Conservation (phyloP, 2,113 vertebrate genomes). For the Urocynchramus pylzowi region DNA sequence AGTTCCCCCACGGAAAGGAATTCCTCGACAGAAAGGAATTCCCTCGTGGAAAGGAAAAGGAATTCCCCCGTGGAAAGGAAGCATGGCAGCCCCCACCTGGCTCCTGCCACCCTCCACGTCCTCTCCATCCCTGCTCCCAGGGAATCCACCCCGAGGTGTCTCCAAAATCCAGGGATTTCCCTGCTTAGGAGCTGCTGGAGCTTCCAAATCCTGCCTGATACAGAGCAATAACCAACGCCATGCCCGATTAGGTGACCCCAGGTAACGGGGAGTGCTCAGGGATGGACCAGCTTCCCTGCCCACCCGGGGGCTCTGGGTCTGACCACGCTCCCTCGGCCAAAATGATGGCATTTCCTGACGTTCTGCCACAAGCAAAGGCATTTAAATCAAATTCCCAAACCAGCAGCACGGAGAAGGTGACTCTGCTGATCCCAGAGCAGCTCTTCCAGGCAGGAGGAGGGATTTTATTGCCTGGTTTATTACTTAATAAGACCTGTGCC, state of each 20-base stretch:
- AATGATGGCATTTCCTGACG: background rate
- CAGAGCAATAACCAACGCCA: conserved; percentile 69
- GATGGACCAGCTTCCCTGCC: conserved; percentile 70
- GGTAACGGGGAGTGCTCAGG: conserved; percentile 57
- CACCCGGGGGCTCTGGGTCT: conserved; percentile 71
- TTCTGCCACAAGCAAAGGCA: conserved; percentile 64
- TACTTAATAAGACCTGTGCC: background rate
- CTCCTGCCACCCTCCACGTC: background rate
- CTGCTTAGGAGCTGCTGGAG: conserved; percentile 67
- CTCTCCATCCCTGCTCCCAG: background rate
- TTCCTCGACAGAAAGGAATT: background rate
- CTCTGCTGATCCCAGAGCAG: background rate
- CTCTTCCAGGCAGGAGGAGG: background rate
- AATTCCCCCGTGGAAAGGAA: fast-evolving
- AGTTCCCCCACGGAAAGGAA: fast-evolving
- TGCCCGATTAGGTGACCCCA: conserved; percentile 74
- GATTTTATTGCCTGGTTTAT: background rate
- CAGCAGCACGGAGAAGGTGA: background rate
- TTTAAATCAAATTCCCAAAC: conserved; percentile 35
- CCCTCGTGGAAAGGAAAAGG: too few species aligned
- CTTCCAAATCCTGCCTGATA: conserved; percentile 72
- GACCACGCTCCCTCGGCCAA: conserved; percentile 67
- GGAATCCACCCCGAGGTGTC: background rate
- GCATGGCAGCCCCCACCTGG: background rate
- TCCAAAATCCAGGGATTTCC: background rate